Evolutionary conservation across 2,888 invertebrate genomes (phyloP), one percentile per base, ranked within the genome.

Genomic region (Zhuqinia jingwanae): DNA sequence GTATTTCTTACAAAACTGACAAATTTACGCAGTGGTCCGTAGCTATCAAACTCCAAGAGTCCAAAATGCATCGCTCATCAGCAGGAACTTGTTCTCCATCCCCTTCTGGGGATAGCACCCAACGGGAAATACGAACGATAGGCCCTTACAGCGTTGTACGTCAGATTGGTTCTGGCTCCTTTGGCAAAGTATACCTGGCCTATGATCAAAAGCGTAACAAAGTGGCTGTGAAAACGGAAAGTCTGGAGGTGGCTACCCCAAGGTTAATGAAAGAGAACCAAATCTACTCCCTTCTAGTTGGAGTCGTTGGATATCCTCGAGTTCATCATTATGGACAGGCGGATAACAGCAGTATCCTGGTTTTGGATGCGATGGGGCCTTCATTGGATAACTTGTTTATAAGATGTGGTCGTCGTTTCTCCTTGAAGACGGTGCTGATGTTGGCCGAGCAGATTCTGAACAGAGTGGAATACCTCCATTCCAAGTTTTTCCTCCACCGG

Each of bases 391-490:
- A 99, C 93, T 95, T 99, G 76, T 99, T 99, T 94, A 99, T 99
- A 93, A 99, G 99, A 94, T 99, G 99, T 93, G 1, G 0, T 15
- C 97, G 99, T 89, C 96, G 98, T 92, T 99, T 99, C 94, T 99
- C 99, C 91, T 97, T 99, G 94, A 99, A 99, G 95, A 99, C 99
- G 90, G 99, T 99, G 89, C 95, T 99, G 90, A 99, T 99, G 99
- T 94, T 99, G 92, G 99, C 98, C 92, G 98, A 98, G 93, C 97
- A 96, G 92, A 96, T 96, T 96, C 95, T 98, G 91, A 96, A 97
- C 78, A 96, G 99, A 92, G 96, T 99, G 92, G 99, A 99, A 94
- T 99, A 95, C 93, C 96, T 99, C 92, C 99, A 99, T 94, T 96
- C 97, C 94, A 99, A 99, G 94, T 98, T 98, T 92, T 99, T 99